Conservation (phyloP, 2,888 invertebrate species). For the Serrognathus titanus region DNA sequence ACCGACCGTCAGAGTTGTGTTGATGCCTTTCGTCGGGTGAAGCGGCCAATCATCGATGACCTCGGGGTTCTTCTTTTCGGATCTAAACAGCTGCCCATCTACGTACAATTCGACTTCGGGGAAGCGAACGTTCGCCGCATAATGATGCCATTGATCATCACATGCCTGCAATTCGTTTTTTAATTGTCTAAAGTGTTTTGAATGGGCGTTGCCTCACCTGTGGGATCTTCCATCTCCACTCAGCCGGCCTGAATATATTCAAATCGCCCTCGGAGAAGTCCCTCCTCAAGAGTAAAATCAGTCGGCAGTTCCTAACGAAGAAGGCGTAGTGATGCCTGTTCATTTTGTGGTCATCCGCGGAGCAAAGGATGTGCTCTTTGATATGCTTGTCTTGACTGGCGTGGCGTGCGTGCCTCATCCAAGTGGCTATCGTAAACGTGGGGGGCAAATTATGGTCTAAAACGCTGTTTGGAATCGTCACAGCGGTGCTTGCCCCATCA, state of each 20-base stretch:
- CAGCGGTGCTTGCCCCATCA: conserved; percentile 86
- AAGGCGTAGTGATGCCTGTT: conserved; percentile 98
- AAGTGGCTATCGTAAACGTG: conserved; percentile 87
- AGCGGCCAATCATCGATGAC: conserved; percentile 99
- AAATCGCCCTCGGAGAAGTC: conserved; percentile 92
- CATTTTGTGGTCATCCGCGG: conserved; percentile 98
- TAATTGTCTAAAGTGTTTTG: too few species aligned
- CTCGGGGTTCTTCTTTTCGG: conserved; percentile 82
- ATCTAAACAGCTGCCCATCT: conserved; percentile 72
- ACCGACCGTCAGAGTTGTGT: conserved; percentile 90
- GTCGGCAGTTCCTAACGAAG: conserved; percentile 94
- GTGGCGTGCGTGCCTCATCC: conserved; percentile 89
- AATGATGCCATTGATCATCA: conserved; percentile 99
- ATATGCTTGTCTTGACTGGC: conserved; percentile 79
- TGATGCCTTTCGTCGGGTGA: conserved; percentile 90
- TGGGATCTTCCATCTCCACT: conserved; percentile 97
- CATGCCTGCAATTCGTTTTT: conserved; percentile 79
- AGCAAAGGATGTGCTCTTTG: conserved; percentile 96
- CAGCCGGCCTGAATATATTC: conserved; percentile 94
- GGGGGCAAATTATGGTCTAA: conserved; percentile 74
- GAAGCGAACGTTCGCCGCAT: conserved; percentile 89
- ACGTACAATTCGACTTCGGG: conserved; percentile 85
- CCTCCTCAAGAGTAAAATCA: conserved; percentile 83
- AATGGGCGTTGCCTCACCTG: conserved; percentile 63
- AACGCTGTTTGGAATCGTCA: conserved; percentile 73